Evolutionary conservation across 2,113 vertebrate genomes (phyloP).

Genomic region (Gadus macrocephalus): DNA sequence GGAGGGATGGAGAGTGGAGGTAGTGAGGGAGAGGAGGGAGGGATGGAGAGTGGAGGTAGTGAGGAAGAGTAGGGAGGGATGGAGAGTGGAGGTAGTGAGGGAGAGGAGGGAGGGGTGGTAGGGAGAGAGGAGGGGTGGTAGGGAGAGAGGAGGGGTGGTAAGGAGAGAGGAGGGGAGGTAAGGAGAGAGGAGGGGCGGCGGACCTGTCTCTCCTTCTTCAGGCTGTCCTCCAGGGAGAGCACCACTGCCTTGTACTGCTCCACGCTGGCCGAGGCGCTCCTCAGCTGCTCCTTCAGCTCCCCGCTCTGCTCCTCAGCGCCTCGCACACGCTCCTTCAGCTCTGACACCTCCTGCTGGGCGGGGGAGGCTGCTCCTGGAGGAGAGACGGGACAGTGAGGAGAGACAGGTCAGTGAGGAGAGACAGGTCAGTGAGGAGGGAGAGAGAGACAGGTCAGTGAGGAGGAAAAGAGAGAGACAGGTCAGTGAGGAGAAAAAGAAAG

Average conservation of each 20-base stretch:
- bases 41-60: too few relatives aligned
- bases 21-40: too few relatives aligned
- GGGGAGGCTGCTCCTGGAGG: slow-evolving; percentile 31
- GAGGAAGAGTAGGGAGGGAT: neutral
- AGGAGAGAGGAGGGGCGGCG: neutral
- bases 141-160: neutral
- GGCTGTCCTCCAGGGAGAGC: slow-evolving; percentile 87
- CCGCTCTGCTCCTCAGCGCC: slow-evolving; percentile 82
- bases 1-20: too few relatives aligned
- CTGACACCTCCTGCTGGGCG: slow-evolving; percentile 74
- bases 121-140: neutral
- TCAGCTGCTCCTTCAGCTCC: slow-evolving; percentile 85
- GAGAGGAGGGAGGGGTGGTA: too few relatives aligned
- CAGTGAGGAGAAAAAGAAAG: neutral
- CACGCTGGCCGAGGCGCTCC: slow-evolving; percentile 80
- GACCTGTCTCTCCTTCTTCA: slow-evolving; percentile 95
- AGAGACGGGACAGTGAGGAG: neutral
- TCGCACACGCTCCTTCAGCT: slow-evolving; percentile 76
- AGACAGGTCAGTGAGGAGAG: too few relatives aligned
- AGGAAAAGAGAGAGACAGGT: neutral
- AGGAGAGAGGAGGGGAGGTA: neutral
- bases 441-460: neutral
- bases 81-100: neutral
- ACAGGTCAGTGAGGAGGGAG: neutral
- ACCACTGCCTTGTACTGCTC: slow-evolving; percentile 91